A percentile compares a stretch with the other conserved stretches of the same genome.
Evolutionary conservation across 2,888 invertebrate species (phyloP).

Genomic region (Uropetala carovei): DNA sequence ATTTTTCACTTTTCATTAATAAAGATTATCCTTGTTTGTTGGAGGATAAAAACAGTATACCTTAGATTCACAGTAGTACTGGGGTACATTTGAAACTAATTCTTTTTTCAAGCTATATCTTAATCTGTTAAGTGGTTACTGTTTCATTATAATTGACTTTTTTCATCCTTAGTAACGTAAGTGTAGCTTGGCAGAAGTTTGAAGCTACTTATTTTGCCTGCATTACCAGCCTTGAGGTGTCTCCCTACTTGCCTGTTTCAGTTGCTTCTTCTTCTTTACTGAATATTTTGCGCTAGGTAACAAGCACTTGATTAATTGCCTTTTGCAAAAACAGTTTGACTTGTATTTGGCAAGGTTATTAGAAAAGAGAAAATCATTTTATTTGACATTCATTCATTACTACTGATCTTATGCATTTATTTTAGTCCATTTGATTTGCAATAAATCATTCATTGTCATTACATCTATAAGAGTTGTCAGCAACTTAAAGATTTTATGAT

Average conservation of each 20-base stretch:
- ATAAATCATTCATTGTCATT: neutral
- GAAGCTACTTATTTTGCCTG: conserved; percentile 43
- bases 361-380: neutral
- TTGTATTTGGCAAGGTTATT: conserved; percentile 10
- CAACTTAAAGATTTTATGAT: too few relatives aligned
- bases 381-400: neutral
- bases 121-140: conserved; percentile 42
- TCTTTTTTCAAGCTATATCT: conserved; percentile 1
- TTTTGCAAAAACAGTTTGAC: conserved; percentile 22
- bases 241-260: conserved; percentile 57
- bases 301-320: conserved; percentile 50
- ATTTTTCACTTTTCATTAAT: conserved; percentile 15
- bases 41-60: conserved; percentile 15
- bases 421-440: neutral
- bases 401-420: neutral
- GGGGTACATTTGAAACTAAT: conserved; percentile 11
- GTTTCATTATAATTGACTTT: neutral
- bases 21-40: conserved; percentile 20
- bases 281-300: conserved; percentile 37
- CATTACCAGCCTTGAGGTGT: conserved; percentile 64
- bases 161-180: conserved; percentile 35
- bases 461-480: neutral
- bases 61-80: conserved; percentile 11
- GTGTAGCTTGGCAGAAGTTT: conserved; percentile 54
- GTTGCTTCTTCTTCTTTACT: conserved; percentile 49